Base-by-base conservation (phyloP, 2,888 invertebrate species). In the Noctua comes region DNA sequence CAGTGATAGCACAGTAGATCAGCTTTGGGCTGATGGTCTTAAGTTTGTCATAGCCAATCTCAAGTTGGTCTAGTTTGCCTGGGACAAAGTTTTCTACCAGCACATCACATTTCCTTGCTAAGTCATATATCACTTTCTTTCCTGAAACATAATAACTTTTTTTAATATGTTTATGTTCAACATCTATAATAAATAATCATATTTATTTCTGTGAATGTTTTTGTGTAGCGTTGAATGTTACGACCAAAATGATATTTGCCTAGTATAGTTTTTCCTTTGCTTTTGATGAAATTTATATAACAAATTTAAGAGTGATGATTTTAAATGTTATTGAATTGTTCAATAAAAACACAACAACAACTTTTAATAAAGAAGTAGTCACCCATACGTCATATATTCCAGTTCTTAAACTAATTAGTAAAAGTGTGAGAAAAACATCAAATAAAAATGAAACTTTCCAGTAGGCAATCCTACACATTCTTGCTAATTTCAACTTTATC, bases 11-110 rank as follows among this genome's bases (percentile, higher is more conserved):
- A 94, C 99, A 99, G 93, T 99, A 99, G 83, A 99, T 98, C 31
- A 99, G 96, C 75, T 97, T 97, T 0, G 99, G 99, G 66, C 98
- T 98, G 5, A 98, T 90, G 71, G 94, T 91, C 70, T 97, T 97
- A 51, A 99, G 92, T 59, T 97, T 97, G 21, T 98, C 96, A 93
- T 99, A 99, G n/a, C 98, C 99, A 75, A 99, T 95, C 1, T 98
- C 98, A 80, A 98, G 96, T 77, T 97, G 94, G 24, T 97, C 97
- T 88, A 99, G 94, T 91, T 99, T 99, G 0, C 99, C 99, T 0
- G 99, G 99, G 0, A 99, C 96, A 95, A 98, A 99, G 95, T 99
- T 99, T 94, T 99, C 99, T 2, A 99, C 97, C 4, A 99, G 92
- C 13, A 99, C 98, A 96, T 99, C 99, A 92, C 98, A 98, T 91